Conservation (phyloP, 2,797 vertebrate genomes). For the Pipistrellus pipistrellus region DNA sequence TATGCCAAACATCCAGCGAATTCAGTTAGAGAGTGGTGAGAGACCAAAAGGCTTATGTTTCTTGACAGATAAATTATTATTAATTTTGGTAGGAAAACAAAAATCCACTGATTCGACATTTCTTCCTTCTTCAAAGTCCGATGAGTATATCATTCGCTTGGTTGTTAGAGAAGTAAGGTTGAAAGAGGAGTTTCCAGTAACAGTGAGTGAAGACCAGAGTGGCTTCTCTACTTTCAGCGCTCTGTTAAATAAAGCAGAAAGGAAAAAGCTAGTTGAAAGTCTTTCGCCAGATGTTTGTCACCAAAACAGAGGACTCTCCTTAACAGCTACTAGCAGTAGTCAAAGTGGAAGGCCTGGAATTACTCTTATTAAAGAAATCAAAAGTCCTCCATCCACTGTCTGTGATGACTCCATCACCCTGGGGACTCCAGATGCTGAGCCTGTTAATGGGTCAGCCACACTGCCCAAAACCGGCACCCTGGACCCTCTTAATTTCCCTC, state of each 20-base stretch:
- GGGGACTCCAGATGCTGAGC: constrained; percentile 89
- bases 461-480: constrained; percentile 85
- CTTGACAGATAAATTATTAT: constrained; percentile 92
- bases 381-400: constrained; percentile 75
- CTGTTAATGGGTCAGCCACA: constrained; percentile 83
- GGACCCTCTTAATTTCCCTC: constrained; percentile 83
- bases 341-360: constrained; percentile 88
- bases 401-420: constrained; percentile 78
- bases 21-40: constrained; percentile 94
- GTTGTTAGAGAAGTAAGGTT: constrained; percentile 90
- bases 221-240: constrained; percentile 78
- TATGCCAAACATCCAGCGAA: constrained; percentile 94
- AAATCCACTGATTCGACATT: constrained; percentile 93
- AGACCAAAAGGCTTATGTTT: constrained; percentile 97
- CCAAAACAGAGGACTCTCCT: constrained; percentile 89
- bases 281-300: constrained; percentile 85
- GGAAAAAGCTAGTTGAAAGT: constrained; percentile 88
- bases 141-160: constrained; percentile 94
- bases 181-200: constrained; percentile 83
- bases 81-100: constrained; percentile 95
- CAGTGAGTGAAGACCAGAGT: constrained; percentile 57
- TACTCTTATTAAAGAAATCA: constrained; percentile 93
- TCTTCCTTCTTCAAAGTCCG: constrained; percentile 94
- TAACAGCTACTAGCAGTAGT: constrained; percentile 88
- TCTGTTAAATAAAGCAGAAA: constrained; percentile 74